Evolutionary conservation across 2,888 invertebrate genomes (phyloP), one percentile per base, ranked within the genome.

Genomic region (Gonocerus acuteangulatus): DNA sequence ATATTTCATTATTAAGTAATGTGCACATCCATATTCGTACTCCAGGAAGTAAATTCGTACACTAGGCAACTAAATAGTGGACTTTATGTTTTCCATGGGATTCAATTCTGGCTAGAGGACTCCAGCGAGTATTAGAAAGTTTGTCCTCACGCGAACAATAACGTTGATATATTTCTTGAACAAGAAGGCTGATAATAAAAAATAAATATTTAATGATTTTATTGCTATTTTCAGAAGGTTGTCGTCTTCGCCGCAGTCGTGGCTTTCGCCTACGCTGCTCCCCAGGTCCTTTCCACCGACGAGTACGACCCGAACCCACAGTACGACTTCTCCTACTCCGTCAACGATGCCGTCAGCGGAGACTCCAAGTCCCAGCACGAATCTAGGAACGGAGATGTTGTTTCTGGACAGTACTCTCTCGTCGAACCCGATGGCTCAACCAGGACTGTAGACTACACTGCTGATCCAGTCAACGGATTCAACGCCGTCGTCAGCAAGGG

Each of bases 381-480:
- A 62, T 66, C 67, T 15, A 67, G 72, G 22, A 70, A 72, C 52
- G 72, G 71, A 13, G 72, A 70, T 52, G 67, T 72, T n/a, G 72
- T 73, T 48, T 70, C 70, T 58, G 73, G 73, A 45, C 68, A 69
- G 48, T 73, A 73, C 70, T 70, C 70, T 51, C 58, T 58, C 58
- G 34, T 58, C 48, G 58, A 58, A 58, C 45, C 58, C 11, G 58
- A 58, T 34, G 58, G 58, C 47, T 58, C 66, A 56, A 66, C 64
- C 42, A 49, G 69, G 16, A 66, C 62, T 27, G 69, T 69, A 34
- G 68, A 68, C 56, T 69, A 69, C 65, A 68, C 68, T 44, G 69
- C 69, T 23, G 69, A 69, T 61, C 66, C 69, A 42, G 65, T 67
- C 63, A 68, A 69, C 67, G 68, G 51, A n/a, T 27, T 27, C 27